phyloP scores from a whole-genome alignment of 2,888 invertebrate species.

The Gisinianus flammeolus region DNA sequence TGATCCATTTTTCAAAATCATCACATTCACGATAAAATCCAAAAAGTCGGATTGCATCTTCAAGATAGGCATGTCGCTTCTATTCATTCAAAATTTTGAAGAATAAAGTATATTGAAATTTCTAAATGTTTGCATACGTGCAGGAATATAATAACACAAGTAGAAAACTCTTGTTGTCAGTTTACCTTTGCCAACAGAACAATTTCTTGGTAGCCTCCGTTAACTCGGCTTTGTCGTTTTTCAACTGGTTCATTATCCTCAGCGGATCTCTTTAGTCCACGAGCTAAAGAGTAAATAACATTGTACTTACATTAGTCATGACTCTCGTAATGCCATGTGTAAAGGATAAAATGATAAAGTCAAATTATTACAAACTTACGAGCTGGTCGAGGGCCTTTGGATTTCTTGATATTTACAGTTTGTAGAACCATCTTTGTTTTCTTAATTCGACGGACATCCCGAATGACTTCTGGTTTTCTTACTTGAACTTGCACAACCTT shows the following conservation, averaged over 20 bases:
- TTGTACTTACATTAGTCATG: neutral
- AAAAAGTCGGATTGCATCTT: conserved; percentile 90
- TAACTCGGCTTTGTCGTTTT: conserved; percentile 78
- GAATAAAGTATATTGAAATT: neutral
- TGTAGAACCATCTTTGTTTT: conserved; percentile 87
- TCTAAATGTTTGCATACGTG: neutral
- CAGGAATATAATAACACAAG: neutral
- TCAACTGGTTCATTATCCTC: conserved; percentile 79
- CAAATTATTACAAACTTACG: conserved; percentile 49
- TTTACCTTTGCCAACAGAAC: conserved; percentile 73
- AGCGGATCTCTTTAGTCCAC: conserved; percentile 59
- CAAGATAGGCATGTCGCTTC: conserved; percentile 80
- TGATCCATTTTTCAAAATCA: conserved; percentile 97
- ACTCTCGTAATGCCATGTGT: neutral
- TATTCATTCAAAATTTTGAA: conserved; percentile 60
- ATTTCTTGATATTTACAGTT: conserved; percentile 77
- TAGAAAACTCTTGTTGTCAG: neutral
- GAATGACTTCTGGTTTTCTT: conserved; percentile 82
- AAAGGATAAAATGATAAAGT: neutral
- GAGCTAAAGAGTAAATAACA: conserved; percentile 36
- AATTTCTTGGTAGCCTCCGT: conserved; percentile 80
- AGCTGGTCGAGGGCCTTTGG: conserved; percentile 61
- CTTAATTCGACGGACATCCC: conserved; percentile 82
- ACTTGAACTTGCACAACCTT: conserved; percentile 83
- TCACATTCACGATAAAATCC: conserved; percentile 96